Evolutionary conservation across 2,113 vertebrate species (phyloP), one percentile per base, ranked within the genome.

Genomic region (Alouatta palliata): DNA sequence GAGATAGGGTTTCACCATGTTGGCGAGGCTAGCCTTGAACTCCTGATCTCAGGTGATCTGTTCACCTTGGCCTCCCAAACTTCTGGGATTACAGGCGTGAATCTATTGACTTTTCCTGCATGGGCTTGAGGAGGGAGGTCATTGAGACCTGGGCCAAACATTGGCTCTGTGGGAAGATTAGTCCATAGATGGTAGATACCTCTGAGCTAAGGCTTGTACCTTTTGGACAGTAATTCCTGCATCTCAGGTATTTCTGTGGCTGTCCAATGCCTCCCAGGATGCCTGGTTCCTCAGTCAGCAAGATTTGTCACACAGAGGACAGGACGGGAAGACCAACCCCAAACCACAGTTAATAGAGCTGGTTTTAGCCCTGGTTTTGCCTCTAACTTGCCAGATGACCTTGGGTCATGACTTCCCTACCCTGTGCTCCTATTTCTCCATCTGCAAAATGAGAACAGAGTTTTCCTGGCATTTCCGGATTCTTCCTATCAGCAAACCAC

Each of bases 251-350:
- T 1, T 19, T 32, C 58, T 14, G 1, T 1, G 21, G 40, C 43
- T 70, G 7, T 6, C 11, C 35, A 25, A 0, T 8, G 11, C 40
- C 40, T 52, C 25, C 45, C 12, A 2, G 1, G 35, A 68, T 13
- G 21, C 35, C 64, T 5, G 52, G 13, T 23, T 58, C 56, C 3
- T 73, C 23, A n/a, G 3, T 86, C 17, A 56, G 43, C 3, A 58
- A n/a, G 35, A 11, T 11, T 25, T 4, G 14, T 52, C 75, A 77
- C 37, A 45, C 1, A 4, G 32, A 30, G 56, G 52, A 84, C 37
- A 66, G 47, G 56, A 21, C 7, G 66, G 35, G 32, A 17, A 75
- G 21, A 27, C 2, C 8, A 88, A 70, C 68, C 40, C 43, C 27
- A 32, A 12, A 16, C 2, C 1, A 27, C 27, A n/a, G 37, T 52